Evolutionary conservation across 2,113 vertebrate genomes (phyloP).

Genomic region (Ictalurus punctatus): DNA sequence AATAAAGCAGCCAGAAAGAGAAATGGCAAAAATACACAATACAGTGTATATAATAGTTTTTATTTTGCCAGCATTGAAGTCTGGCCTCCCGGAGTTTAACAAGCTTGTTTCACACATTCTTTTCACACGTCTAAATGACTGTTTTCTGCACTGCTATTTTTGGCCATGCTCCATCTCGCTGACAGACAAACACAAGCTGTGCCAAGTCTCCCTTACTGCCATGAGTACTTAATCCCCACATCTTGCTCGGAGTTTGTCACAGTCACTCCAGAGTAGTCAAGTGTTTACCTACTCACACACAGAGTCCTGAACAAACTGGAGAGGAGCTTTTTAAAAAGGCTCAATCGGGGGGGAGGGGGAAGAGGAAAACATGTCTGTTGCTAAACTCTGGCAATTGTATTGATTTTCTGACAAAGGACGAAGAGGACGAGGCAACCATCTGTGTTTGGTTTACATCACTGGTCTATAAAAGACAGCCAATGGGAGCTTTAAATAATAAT

Average conservation of each 20-base stretch:
- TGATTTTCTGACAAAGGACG: constrained; percentile 9
- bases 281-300: constrained; percentile 26
- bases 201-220: constrained; percentile 42
- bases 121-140: constrained; percentile 24
- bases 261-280: constrained; percentile 44
- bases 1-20: background rate
- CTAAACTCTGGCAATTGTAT: background rate
- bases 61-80: background rate
- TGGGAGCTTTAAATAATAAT: background rate
- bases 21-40: background rate
- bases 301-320: background rate
- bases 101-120: constrained; percentile 4
- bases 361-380: background rate
- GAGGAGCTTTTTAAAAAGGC: background rate
- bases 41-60: background rate
- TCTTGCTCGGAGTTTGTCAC: constrained; percentile 48
- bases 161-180: constrained; percentile 36
- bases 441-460: background rate
- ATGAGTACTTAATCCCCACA: constrained; percentile 55
- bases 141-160: constrained; percentile 1
- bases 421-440: background rate
- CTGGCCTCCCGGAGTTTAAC: background rate
- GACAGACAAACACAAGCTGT: constrained; percentile 45
- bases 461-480: background rate
- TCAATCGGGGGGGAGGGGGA: background rate